phyloP scores from a whole-genome alignment of 2,113 vertebrate genomes.

The Periophthalmus modestus region DNA sequence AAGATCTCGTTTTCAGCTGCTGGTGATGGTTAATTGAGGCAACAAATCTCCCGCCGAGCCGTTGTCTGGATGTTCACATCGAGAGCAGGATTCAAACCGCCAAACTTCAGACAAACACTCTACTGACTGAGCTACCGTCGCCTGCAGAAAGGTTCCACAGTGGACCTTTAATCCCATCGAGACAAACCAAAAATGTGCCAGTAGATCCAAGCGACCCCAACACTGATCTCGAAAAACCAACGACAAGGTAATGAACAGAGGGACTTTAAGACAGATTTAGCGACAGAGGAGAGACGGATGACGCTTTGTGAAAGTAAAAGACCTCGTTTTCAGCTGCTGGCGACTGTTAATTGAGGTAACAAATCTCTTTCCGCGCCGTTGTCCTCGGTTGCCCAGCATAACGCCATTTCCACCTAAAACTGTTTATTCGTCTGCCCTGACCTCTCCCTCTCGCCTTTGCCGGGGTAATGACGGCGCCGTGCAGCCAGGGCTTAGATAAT shows the following conservation, averaged over 20 bases:
- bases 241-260: neutral
- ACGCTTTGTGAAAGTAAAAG: conserved; percentile 39
- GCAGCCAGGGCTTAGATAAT: conserved; percentile 45
- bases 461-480: conserved; percentile 37
- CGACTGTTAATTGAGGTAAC: conserved; percentile 40
- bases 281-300: conserved; percentile 17
- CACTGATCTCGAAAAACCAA: too few relatives aligned
- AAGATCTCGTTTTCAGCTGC: conserved; percentile 37
- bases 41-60: conserved; percentile 51
- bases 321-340: conserved; percentile 38
- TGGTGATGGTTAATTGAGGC: conserved; percentile 39
- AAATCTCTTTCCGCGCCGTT: conserved; percentile 46
- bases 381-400: conserved; percentile 20
- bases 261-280: conserved; percentile 21
- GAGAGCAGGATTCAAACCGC: too few relatives aligned
- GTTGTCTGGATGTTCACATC: too few relatives aligned
- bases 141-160: too few relatives aligned
- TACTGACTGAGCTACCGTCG: too few relatives aligned
- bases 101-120: too few relatives aligned
- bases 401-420: conserved; percentile 52
- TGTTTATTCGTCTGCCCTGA: conserved; percentile 57
- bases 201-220: too few relatives aligned
- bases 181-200: too few relatives aligned
- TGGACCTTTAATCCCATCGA: too few relatives aligned
- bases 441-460: conserved; percentile 53